Evolutionary conservation across 2,113 vertebrate species (phyloP).

Genomic region (Prionailurus viverrinus): DNA sequence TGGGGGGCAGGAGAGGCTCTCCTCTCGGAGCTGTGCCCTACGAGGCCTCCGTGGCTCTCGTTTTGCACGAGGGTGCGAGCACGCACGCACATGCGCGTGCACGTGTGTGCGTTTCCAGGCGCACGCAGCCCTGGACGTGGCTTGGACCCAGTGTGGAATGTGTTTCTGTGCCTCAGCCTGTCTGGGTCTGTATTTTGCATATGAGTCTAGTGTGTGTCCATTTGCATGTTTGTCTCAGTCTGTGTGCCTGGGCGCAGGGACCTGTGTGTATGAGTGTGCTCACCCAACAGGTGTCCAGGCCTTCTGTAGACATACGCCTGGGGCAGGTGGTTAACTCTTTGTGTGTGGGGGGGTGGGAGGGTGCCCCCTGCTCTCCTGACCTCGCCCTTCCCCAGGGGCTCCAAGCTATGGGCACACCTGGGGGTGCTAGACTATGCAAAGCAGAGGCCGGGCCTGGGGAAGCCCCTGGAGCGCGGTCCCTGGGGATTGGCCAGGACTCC

Average conservation of each 20-base stretch:
- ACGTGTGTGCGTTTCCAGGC: neutral
- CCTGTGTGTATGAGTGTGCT: neutral
- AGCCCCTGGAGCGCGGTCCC: neutral
- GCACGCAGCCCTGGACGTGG: neutral
- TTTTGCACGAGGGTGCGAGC: neutral
- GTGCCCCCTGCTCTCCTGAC: neutral
- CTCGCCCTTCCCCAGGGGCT: neutral
- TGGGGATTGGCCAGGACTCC: neutral
- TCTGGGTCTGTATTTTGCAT: constrained; percentile 25
- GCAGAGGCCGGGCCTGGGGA: neutral
- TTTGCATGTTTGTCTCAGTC: neutral
- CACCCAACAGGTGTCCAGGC: neutral
- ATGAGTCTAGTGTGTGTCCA: accelerated
- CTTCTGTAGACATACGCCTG: neutral
- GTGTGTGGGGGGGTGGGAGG: neutral
- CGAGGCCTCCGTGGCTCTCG: neutral
- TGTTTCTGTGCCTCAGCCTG: neutral
- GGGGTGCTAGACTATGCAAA: constrained; percentile 47
- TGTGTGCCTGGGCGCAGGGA: neutral
- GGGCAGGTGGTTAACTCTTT: neutral
- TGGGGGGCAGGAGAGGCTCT: neutral
- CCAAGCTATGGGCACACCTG: neutral
- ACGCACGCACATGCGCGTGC: accelerated
- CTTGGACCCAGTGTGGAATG: neutral
- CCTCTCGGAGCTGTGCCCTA: neutral